phyloP scores from a whole-genome alignment of 2,797 vertebrate genomes.

The Sarcophilus harrisii region DNA sequence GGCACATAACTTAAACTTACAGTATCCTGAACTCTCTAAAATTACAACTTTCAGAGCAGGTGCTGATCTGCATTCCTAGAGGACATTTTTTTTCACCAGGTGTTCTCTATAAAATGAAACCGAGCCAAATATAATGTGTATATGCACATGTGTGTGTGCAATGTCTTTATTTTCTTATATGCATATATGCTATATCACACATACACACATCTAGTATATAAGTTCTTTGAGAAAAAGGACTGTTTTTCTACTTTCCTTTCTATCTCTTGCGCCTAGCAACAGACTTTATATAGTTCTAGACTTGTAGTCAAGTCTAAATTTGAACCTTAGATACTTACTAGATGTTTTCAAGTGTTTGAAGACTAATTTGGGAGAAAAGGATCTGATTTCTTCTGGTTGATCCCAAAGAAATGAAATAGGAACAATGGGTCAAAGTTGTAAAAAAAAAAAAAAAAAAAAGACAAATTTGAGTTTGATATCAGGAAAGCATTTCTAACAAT shows the following conservation, averaged over 20 bases:
- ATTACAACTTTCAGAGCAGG: background rate
- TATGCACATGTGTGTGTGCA: background rate
- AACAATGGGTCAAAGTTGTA: background rate
- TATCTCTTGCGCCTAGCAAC: background rate
- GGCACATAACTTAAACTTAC: background rate
- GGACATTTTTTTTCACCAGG: background rate
- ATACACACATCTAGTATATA: background rate
- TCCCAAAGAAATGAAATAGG: background rate
- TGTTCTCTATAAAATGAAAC: background rate
- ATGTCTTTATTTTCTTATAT: background rate
- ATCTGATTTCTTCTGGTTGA: background rate
- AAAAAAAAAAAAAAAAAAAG: background rate
- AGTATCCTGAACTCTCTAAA: background rate
- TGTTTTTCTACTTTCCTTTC: background rate
- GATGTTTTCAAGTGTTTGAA: background rate
- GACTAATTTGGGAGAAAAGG: background rate
- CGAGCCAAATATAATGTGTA: background rate
- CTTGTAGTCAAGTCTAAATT: background rate
- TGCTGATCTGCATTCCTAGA: background rate
- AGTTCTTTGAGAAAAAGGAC: background rate
- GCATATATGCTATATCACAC: background rate
- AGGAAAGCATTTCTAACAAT: background rate
- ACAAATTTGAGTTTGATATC: background rate
- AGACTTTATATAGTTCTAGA: background rate
- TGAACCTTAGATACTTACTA: background rate